A percentile compares a stretch with the other conserved stretches of the same genome.
phyloP scores from a whole-genome alignment of 2,113 vertebrate genomes.

The Thunnus maccoyii region DNA sequence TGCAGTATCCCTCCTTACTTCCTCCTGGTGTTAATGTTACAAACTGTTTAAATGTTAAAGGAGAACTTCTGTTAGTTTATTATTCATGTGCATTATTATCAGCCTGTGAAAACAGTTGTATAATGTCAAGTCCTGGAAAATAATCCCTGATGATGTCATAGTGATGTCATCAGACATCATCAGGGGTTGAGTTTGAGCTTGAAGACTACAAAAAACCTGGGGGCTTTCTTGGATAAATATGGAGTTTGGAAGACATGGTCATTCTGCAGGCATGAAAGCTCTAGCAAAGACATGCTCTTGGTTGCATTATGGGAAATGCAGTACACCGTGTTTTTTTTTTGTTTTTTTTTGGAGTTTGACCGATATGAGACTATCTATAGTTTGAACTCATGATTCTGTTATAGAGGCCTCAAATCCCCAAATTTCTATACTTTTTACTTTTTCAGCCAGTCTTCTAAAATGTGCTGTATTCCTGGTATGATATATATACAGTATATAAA shows the following conservation, averaged over 20 bases:
- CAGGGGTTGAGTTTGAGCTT: neutral
- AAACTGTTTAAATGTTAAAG: constrained; percentile 2
- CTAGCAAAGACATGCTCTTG: neutral
- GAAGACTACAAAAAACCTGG: neutral
- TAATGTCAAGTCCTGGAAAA: constrained; percentile 4
- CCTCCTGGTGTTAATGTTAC: neutral
- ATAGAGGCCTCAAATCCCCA: too few species aligned
- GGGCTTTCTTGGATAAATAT: too few species aligned
- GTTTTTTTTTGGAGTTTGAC: neutral
- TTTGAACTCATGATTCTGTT: neutral
- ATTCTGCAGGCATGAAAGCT: neutral
- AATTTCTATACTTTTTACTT: too few species aligned
- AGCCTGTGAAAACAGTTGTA: neutral
- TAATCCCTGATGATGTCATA: neutral
- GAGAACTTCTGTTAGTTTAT: neutral
- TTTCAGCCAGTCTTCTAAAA: neutral
- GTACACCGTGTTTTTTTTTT: too few species aligned
- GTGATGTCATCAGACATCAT: neutral
- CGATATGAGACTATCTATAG: too few species aligned
- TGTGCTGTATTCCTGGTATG: constrained; percentile 12
- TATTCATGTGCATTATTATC: neutral
- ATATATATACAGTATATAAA: neutral
- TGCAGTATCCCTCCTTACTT: neutral
- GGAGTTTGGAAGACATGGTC: neutral
- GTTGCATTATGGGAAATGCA: neutral